Evolutionary conservation across 2,888 invertebrate species (phyloP), one percentile per base, ranked within the genome.

Genomic region (Phytoseiulus persimilis): DNA sequence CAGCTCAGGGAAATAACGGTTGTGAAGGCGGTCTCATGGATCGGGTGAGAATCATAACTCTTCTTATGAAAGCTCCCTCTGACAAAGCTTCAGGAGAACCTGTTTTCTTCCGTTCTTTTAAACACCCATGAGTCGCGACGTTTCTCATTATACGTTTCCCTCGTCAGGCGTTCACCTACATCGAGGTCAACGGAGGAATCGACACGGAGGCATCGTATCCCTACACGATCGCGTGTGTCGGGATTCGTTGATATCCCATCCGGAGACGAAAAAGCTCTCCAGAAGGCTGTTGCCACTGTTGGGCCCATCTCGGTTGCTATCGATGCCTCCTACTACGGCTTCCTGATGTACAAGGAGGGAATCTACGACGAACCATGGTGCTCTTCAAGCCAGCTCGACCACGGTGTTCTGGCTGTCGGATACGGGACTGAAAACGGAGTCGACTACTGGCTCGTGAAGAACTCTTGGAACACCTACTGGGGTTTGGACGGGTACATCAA

Each of bases 131-230:
- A n/a, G n/a, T n/a, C n/a, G n/a, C n/a, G n/a, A n/a, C n/a, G n/a
- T n/a, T n/a, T n/a, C n/a, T n/a, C n/a, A n/a, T n/a, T n/a, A n/a
- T n/a, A n/a, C n/a, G n/a, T n/a, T n/a, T n/a, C 33, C 14, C 45
- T 33, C 6, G 11, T 39, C n/a, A 93, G 90, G 93, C 93, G 65
- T 94, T 94, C 92, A 91, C 92, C 90, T 94, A 94, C 92, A 92
- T 94, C 90, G 93, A 93, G 91, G 92, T 91, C 89, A 93, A 93
- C 93, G 94, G 94, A 90, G 98, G 98, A 91, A 94, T 98, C 92
- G 98, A 98, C 93, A 97, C 96, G 0, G 98, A 98, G 93, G 94
- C 94, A 90, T 93, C 95, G 0, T 98, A 98, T 93, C 96, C 97
- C 0, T 98, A 98, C 93, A 95, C 95, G 96, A 89, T 97, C 97